Conservation (phyloP, 2,888 invertebrate species). For the Cephus sareptanus region DNA sequence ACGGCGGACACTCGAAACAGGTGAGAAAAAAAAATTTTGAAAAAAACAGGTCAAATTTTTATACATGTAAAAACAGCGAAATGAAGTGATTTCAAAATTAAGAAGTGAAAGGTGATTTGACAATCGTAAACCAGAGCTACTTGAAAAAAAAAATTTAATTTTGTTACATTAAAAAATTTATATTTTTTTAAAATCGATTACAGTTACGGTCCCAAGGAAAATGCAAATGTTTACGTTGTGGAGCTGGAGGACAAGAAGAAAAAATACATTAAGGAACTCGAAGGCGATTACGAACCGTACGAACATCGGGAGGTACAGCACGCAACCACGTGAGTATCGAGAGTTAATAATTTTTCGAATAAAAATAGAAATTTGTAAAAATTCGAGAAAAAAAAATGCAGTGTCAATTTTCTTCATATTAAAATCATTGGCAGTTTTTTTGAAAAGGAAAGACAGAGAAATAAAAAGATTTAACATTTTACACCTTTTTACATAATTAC, state of each 20-base stretch:
- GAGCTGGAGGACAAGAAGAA: slow-evolving; percentile 69
- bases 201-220: slow-evolving; percentile 45
- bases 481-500: neutral
- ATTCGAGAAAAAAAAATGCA: neutral
- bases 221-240: slow-evolving; percentile 53
- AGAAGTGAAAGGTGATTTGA: neutral
- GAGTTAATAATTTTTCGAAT: slow-evolving; percentile 17
- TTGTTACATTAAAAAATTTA: neutral
- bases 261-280: slow-evolving; percentile 59
- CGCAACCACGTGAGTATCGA: slow-evolving; percentile 77
- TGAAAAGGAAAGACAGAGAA: too few relatives aligned
- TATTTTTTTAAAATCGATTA: neutral
- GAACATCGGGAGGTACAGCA: slow-evolving; percentile 75
- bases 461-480: neutral
- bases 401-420: neutral
- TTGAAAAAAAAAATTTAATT: neutral
- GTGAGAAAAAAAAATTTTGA: slow-evolving; percentile 30
- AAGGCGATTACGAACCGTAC: slow-evolving; percentile 77
- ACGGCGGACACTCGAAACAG: slow-evolving; percentile 25
- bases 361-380: neutral
- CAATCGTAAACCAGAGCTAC: neutral
- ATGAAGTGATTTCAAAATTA: neutral
- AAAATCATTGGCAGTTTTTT: too few relatives aligned
- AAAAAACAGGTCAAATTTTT: slow-evolving; percentile 6
- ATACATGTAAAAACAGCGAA: neutral